A percentile compares a stretch with the other conserved stretches of the same genome.
These are phyloP conservation scores for Vanacampus margaritifer DNA, from an alignment of 2,113 vertebrate genomes.

Conservation along the genomic window DNA sequence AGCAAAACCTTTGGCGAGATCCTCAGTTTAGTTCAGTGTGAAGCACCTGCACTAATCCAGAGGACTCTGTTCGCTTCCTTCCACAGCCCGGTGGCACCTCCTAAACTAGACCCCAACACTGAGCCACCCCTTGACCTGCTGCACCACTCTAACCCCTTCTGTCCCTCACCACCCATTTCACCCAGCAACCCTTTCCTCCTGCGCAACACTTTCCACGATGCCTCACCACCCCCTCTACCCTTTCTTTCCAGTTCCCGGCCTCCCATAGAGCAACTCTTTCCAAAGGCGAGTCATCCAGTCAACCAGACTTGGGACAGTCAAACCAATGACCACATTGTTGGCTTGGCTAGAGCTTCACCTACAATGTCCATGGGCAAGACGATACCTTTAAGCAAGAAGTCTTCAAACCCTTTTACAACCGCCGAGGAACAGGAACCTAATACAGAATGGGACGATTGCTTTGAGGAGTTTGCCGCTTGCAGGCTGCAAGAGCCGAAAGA, in stretches of 20 bases:
- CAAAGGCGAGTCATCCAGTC: constrained; percentile 60
- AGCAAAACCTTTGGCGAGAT: constrained; percentile 2
- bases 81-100: constrained; percentile 92
- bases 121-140: constrained; percentile 62
- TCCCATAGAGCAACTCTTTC: constrained; percentile 66
- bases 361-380: constrained; percentile 16
- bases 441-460: constrained; percentile 79
- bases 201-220: constrained; percentile 85
- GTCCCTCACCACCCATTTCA: constrained; percentile 63
- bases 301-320: constrained; percentile 41
- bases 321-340: neutral
- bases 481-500: constrained; percentile 70
- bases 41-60: constrained; percentile 75
- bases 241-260: constrained; percentile 83
- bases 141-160: constrained; percentile 69
- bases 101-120: constrained; percentile 83
- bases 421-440: constrained; percentile 27
- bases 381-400: constrained; percentile 30
- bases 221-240: constrained; percentile 79
- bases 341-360: constrained; percentile 28
- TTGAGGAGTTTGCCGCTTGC: constrained; percentile 81
- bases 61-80: constrained; percentile 85
- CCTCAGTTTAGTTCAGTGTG: constrained; percentile 25
- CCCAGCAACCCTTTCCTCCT: constrained; percentile 85
- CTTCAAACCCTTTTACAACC: constrained; percentile 33